phyloP scores from a whole-genome alignment of 2,888 invertebrate genomes.

The Bedellia somnulentella region DNA sequence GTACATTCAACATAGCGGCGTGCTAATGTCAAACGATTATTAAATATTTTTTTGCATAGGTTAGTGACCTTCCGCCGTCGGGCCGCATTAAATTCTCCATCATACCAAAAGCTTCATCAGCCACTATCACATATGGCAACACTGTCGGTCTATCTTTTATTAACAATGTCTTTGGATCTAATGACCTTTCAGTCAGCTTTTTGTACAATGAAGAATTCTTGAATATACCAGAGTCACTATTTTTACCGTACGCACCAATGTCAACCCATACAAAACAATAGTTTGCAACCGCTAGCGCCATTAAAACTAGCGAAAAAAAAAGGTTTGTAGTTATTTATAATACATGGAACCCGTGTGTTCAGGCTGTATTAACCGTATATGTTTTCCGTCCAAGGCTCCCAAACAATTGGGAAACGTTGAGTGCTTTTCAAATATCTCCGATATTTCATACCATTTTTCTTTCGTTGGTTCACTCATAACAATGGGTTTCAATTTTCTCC shows the following conservation, averaged over 20 bases:
- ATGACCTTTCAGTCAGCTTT: slow-evolving; percentile 11
- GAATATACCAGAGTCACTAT: too few species aligned
- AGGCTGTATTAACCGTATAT: slow-evolving; percentile 13
- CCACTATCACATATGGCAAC: slow-evolving; percentile 13
- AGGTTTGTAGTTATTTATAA: slow-evolving; percentile 14
- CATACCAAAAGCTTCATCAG: slow-evolving; percentile 17
- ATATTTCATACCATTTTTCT: slow-evolving; percentile 13
- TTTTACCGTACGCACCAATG: not conserved
- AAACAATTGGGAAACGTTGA: slow-evolving; percentile 13
- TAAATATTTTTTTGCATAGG: slow-evolving; percentile 10
- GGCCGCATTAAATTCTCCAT: slow-evolving; percentile 13
- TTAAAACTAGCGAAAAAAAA: too few species aligned
- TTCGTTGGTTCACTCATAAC: too few species aligned
- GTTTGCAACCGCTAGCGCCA: not conserved
- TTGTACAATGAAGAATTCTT: too few species aligned
- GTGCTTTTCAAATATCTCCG: slow-evolving; percentile 11
- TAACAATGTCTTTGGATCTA: slow-evolving; percentile 11
- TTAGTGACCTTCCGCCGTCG: slow-evolving; percentile 7
- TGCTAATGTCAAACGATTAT: slow-evolving; percentile 11
- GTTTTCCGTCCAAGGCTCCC: slow-evolving; percentile 13
- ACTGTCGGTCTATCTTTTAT: slow-evolving; percentile 9
- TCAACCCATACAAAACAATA: not conserved
- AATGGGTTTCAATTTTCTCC: too few species aligned
- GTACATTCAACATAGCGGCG: slow-evolving; percentile 9
- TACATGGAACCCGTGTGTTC: slow-evolving; percentile 11